Conservation (phyloP, 1,140 invertebrate species). For the Pogonomyrmex barbatus region DNA sequence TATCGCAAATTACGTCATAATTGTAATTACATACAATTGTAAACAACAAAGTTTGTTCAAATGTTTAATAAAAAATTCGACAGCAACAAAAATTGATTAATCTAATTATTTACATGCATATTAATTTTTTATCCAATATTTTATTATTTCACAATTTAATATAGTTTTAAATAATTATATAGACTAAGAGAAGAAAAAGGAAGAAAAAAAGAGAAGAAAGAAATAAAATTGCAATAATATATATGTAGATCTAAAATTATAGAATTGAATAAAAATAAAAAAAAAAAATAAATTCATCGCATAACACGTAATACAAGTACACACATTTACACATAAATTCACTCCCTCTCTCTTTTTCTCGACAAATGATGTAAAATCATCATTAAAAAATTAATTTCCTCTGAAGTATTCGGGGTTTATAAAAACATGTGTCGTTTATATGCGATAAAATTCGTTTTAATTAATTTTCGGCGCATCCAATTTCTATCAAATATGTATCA, state of each 20-base stretch:
- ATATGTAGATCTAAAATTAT: background rate
- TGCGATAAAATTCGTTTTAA: constrained; percentile 34
- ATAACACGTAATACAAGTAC: background rate
- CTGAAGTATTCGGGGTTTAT: constrained; percentile 24
- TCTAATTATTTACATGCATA: background rate
- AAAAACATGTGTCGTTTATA: constrained; percentile 33
- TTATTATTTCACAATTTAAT: constrained; percentile 13
- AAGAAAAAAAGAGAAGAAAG: no score
- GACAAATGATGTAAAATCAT: constrained; percentile 21
- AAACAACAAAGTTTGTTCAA: background rate
- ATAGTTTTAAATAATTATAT: background rate
- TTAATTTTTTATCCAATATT: background rate
- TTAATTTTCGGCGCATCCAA: constrained; percentile 35
- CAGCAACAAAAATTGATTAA: constrained; percentile 1
- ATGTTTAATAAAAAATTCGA: background rate
- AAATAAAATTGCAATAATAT: background rate
- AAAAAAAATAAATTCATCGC: background rate
- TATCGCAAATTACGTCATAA: background rate
- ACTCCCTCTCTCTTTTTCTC: no score
- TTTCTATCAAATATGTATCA: constrained; percentile 42
- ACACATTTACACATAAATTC: background rate
- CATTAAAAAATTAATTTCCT: constrained; percentile 23
- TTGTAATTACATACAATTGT: no score
- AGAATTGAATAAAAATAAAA: background rate
- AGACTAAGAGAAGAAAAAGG: background rate